phyloP scores from a whole-genome alignment of 2,888 invertebrate species.

The Tromatobia lineatoria region DNA sequence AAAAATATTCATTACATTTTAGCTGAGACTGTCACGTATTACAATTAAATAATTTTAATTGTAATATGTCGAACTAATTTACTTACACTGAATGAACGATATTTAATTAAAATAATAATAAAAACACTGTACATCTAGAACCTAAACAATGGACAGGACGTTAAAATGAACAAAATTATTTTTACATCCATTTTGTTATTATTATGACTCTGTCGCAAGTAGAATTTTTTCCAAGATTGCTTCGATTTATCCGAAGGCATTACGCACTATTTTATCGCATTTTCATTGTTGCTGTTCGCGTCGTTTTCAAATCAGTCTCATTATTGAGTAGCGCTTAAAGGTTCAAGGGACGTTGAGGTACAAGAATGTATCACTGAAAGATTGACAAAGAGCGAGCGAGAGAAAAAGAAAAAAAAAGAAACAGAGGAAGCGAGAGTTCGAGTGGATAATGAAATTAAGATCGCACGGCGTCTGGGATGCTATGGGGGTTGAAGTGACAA shows the following conservation, averaged over 20 bases:
- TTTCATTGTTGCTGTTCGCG: background rate
- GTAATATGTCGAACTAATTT: too few species aligned
- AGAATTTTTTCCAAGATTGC: too few species aligned
- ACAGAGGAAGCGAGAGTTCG: conserved; percentile 63
- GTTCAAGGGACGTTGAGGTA: background rate
- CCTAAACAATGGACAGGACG: too few species aligned
- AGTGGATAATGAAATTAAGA: conserved; percentile 81
- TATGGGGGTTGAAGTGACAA: conserved; percentile 45
- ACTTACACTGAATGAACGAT: too few species aligned
- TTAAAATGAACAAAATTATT: too few species aligned
- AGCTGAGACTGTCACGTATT: too few species aligned
- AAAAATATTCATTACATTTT: too few species aligned
- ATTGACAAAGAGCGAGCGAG: conserved; percentile 57
- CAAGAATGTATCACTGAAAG: conserved; percentile 26
- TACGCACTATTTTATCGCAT: background rate
- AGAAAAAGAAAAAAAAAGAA: conserved; percentile 18
- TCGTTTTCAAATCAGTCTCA: conserved; percentile 24
- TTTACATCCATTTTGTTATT: too few species aligned
- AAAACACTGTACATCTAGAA: too few species aligned
- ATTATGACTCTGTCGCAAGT: too few species aligned
- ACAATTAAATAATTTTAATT: too few species aligned
- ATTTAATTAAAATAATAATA: too few species aligned
- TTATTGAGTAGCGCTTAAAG: conserved; percentile 28
- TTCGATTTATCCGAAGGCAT: background rate
- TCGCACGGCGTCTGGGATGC: conserved; percentile 72